These are phyloP conservation scores for Drosophila guanche DNA, from an alignment of 1,140 invertebrate genomes.

Conservation along the genomic window DNA sequence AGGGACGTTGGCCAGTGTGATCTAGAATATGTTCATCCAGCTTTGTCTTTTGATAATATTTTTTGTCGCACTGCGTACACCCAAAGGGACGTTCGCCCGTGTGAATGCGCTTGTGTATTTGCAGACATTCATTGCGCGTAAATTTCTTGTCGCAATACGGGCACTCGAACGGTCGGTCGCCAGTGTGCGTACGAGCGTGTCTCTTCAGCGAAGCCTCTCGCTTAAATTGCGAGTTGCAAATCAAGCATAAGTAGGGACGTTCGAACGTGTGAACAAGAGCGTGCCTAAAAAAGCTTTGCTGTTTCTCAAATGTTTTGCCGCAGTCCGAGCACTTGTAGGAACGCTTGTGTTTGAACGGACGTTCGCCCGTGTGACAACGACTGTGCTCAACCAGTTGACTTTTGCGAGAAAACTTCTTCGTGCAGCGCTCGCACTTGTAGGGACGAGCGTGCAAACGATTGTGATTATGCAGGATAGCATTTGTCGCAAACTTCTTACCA, in stretches of 20 bases:
- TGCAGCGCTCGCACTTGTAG: no score
- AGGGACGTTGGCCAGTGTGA: slow-evolving; percentile 4
- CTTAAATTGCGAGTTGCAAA: not conserved
- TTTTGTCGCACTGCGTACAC: no score
- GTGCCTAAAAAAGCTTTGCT: slow-evolving; percentile 12
- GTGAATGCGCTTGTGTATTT: slow-evolving; percentile 9
- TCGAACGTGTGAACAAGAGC: slow-evolving; percentile 24
- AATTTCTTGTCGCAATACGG: not conserved
- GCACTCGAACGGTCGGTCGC: not conserved
- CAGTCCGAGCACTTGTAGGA: not conserved
- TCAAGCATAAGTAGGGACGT: slow-evolving; percentile 28
- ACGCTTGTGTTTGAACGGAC: not conserved
- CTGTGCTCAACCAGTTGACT: no score
- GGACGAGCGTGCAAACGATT: no score
- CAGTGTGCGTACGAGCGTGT: not conserved
- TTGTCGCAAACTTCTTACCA: no score
- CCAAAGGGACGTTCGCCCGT: not conserved
- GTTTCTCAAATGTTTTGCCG: slow-evolving; percentile 11
- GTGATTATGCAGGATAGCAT: no score
- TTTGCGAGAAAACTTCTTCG: no score
- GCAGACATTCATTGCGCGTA: not conserved
- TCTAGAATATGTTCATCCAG: no score
- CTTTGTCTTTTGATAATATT: no score
- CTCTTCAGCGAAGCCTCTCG: not conserved
- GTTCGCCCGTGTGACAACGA: not conserved